phyloP scores from a whole-genome alignment of 2,113 vertebrate species.

The Marmota flaviventris region DNA sequence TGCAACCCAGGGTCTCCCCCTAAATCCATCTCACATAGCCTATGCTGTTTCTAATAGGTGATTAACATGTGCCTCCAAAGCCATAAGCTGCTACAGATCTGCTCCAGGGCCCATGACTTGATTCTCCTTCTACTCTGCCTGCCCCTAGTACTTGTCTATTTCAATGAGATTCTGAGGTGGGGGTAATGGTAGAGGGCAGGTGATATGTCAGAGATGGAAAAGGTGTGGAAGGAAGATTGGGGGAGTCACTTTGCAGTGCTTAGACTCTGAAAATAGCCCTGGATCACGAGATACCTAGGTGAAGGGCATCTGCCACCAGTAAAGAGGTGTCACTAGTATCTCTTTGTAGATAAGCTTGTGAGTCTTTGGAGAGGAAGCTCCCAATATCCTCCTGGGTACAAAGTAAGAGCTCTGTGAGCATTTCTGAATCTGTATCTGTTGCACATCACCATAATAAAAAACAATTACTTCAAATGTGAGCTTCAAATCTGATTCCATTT shows the following conservation, averaged over 20 bases:
- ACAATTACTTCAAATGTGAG: neutral
- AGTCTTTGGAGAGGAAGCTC: neutral
- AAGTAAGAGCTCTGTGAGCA: neutral
- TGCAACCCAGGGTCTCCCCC: neutral
- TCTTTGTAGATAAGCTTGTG: neutral
- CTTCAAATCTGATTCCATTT: neutral
- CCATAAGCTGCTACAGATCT: neutral
- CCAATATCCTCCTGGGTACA: neutral
- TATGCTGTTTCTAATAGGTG: neutral
- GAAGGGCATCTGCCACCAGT: neutral
- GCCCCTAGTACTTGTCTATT: neutral
- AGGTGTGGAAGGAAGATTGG: neutral
- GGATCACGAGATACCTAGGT: neutral
- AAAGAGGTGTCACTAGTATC: neutral
- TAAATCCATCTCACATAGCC: neutral
- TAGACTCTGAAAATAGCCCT: neutral
- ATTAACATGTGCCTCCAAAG: neutral
- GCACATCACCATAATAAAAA: neutral
- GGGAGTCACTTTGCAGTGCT: neutral
- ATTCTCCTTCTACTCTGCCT: neutral
- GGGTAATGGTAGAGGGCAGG: neutral
- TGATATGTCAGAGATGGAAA: neutral
- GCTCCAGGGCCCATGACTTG: neutral
- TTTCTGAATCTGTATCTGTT: neutral
- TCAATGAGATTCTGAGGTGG: neutral